Evolutionary conservation across 2,888 invertebrate genomes (phyloP), one percentile per base, ranked within the genome.

Genomic region (Hemistola chrysoprasaria): DNA sequence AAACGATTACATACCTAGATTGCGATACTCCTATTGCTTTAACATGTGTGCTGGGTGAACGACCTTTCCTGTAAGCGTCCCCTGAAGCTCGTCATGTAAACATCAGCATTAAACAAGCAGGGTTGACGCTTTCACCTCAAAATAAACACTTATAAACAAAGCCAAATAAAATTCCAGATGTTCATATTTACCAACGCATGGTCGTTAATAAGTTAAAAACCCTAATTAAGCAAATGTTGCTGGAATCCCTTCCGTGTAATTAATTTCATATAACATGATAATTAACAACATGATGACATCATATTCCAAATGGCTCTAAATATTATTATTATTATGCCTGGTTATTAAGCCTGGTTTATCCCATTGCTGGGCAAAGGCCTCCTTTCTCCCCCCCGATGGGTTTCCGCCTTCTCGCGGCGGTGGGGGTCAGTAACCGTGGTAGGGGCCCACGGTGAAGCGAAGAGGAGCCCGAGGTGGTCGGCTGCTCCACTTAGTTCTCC

Each of bases 51-150:
- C 29, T 43, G 65, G 82, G 78, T 83, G 65, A 81, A 78, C 55
- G 74, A 81, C 80, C 84, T 83, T 71, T 67, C 64, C 56, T 62
- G 61, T 68, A 60, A 68, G 62, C 75, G 74, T 74, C 71, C 71
- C 71, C 65, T 62, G 69, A 70, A 72, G 71, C 74, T 70, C 65
- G 64, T 54, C 65, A 65, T 69, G 78, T 80, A 79, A 82, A 81
- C 82, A 79, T 65, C 62, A 69, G 70, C 71, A 64, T 46, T 40
- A 46, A 46, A 50, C 71, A 56, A 55, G 51, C 57, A 66, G 76
- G 75, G 76, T 63, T 76, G 75, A 59, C 75, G 55, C 62, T 62
- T 62, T 49, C 39, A 36, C 46, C 38, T 49, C 39, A 40, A 48
- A 41, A 50, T 52, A 52, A 50, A 43, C 58, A 40, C 28, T 38